Evolutionary conservation across 37 sponge, comb jelly and placozoan genomes (phyloP).

Genomic region (Oscarella lobularis): DNA sequence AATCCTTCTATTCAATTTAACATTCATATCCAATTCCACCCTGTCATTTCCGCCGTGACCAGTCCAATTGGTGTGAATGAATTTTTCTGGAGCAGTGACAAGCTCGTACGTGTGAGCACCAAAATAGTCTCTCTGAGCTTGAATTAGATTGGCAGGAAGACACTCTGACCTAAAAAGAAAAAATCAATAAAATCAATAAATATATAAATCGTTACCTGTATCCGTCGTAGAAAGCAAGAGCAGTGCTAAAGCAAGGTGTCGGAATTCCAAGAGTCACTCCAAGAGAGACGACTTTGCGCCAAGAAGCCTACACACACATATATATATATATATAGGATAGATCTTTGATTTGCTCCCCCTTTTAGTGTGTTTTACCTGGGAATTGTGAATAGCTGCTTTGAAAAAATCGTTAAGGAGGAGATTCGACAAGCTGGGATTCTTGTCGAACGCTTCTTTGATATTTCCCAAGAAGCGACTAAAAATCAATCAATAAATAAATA

Average conservation of each 20-base stretch:
- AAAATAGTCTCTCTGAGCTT: constrained; percentile 98
- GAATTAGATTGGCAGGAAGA: constrained; percentile 92
- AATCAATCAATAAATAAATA: not conserved
- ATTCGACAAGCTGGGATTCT: constrained; percentile 62
- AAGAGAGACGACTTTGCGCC: constrained; percentile 73
- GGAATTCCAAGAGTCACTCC: constrained; percentile 84
- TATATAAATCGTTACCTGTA: constrained; percentile 42
- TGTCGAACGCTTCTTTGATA: constrained; percentile 95
- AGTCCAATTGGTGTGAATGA: constrained; percentile 96
- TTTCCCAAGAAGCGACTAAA: constrained; percentile 81
- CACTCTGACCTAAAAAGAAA: constrained; percentile 28
- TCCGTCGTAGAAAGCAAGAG: constrained; percentile 98
- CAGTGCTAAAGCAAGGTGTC: constrained; percentile 83
- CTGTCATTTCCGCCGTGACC: constrained; percentile 80
- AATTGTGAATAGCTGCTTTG: constrained; percentile 50
- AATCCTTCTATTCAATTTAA: too few species aligned
- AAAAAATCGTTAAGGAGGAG: constrained; percentile 93
- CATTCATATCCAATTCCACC: too few species aligned
- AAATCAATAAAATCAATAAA: not conserved
- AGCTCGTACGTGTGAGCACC: constrained; percentile 98
- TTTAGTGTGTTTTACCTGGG: constrained; percentile 31
- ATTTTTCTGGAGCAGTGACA: constrained; percentile 63
- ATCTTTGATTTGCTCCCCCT: not conserved
- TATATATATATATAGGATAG: too few species aligned
- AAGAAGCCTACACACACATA: constrained; percentile 40